Conservation (phyloP, 2,797 vertebrate species). For the Pipistrellus kuhlii region DNA sequence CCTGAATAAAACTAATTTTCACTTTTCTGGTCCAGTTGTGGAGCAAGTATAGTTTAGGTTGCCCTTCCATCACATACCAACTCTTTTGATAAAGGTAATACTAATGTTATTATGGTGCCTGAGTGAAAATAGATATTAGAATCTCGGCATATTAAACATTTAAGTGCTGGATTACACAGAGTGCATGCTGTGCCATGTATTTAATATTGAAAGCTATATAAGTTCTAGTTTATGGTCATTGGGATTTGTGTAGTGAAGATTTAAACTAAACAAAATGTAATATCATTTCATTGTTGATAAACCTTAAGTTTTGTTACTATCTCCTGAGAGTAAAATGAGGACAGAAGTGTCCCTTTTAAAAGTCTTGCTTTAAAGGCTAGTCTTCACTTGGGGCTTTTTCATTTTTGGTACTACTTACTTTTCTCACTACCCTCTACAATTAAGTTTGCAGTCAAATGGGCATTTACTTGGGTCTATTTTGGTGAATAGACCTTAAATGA, state of each 20-base stretch:
- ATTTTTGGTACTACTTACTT: background rate
- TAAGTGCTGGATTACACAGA: background rate
- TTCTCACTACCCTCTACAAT: background rate
- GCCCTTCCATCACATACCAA: background rate
- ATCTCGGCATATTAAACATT: conserved; percentile 1
- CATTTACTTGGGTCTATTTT: conserved; percentile 28
- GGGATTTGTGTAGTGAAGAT: background rate
- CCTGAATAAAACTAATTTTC: conserved; percentile 54
- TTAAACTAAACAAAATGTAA: background rate
- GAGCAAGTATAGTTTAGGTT: background rate
- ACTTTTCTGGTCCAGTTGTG: conserved; percentile 4
- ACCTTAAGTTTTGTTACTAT: conserved; percentile 9
- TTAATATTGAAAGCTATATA: conserved; percentile 9
- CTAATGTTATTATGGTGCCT: background rate
- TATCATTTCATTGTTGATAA: background rate
- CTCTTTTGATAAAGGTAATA: background rate
- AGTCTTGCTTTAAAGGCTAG: background rate
- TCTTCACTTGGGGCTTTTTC: background rate
- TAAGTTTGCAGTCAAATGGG: background rate
- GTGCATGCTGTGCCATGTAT: background rate
- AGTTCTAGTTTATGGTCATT: background rate
- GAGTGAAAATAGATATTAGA: conserved; percentile 12
- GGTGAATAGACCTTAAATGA: conserved; percentile 22
- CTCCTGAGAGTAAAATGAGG: background rate
- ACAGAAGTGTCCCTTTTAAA: background rate